Percentiles rank a stretch among this genome's conserved stretches.
These are phyloP conservation scores for Tragulus kanchil DNA, from an alignment of 2,113 vertebrate species.

Conservation along the genomic window DNA sequence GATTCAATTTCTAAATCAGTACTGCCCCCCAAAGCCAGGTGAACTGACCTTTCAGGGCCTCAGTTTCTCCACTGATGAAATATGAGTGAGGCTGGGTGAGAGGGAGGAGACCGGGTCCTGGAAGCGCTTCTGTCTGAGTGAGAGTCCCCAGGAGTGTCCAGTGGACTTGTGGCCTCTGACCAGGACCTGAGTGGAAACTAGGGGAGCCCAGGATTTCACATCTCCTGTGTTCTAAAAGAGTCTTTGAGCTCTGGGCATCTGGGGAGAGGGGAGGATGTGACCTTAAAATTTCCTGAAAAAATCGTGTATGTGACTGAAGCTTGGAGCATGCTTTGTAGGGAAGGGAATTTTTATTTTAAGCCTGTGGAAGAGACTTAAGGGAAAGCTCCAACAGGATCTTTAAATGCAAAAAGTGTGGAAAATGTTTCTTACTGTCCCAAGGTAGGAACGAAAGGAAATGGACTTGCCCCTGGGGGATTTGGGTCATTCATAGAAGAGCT, in stretches of 20 bases:
- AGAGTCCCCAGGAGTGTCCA: too few relatives aligned
- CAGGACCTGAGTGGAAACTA: not conserved
- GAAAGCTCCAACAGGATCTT: not conserved
- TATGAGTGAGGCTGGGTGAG: not conserved
- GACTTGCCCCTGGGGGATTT: not conserved
- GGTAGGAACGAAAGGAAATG: not conserved
- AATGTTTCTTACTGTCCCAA: not conserved
- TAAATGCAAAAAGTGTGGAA: not conserved
- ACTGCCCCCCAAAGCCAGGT: not conserved
- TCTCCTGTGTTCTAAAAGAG: not conserved
- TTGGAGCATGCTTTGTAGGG: not conserved
- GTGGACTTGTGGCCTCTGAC: not conserved
- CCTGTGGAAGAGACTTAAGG: not conserved
- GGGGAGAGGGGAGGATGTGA: not conserved
- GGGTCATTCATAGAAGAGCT: not conserved
- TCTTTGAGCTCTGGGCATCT: not conserved
- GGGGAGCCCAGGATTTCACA: not conserved
- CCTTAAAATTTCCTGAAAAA: not conserved
- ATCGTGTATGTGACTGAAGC: not conserved
- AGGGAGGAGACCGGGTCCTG: fast-evolving
- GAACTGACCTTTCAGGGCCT: not conserved
- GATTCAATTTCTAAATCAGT: not conserved
- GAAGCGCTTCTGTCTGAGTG: fast-evolving
- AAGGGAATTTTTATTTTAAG: not conserved
- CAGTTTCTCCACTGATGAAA: not conserved